Base-by-base conservation (phyloP, 2,113 vertebrate species). In the Epinephelus lanceolatus region DNA sequence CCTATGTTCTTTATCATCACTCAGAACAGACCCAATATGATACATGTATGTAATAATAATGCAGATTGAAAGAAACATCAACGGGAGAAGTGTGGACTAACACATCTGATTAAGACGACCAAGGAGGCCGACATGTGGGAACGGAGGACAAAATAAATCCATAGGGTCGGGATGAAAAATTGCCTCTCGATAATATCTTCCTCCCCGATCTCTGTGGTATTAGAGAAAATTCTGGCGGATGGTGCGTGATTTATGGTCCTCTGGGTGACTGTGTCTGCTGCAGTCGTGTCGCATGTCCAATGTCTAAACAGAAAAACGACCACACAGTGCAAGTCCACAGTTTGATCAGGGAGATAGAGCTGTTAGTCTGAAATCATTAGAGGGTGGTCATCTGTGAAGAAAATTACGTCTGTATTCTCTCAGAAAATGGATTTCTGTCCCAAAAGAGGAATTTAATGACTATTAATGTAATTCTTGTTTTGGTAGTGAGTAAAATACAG, bases 231-330 rank as follows among this genome's bases (percentile, higher is more conserved):
- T 79, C 52, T 76, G 73, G 42, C 7, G 27, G 80, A 80, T 11
- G 63, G 57, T 27, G 37, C 40, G 4, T 85, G 89, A 91, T 93
- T 91, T 89, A 92, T 93, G 88, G 60, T 83, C 68, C 68, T 45
- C 19, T 23, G 76, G 71, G 65, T 52, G 68, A 21, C 52, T 56
- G 56, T 52, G 71, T 76, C 77, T 81, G 81, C 78, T 76, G 81
- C 81, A 77, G 63, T 47, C 23, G 4, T 82, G 63, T 63, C 52
- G 27, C 49, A 37, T 56, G 65, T 88, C 76, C 53, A 56, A 21
- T 49, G 59, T 89, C 80, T 89, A 65, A 30, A 57, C 53, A 76
- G 52, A 84, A 30, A 67, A 69, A 81, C 12, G 67, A 83, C 79
- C 89, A 63, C 84, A 68, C 69, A 56, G 30, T 37, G 45, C 13